Evolutionary conservation across 2,888 invertebrate species (phyloP).

Genomic region (Watsonalla binaria): DNA sequence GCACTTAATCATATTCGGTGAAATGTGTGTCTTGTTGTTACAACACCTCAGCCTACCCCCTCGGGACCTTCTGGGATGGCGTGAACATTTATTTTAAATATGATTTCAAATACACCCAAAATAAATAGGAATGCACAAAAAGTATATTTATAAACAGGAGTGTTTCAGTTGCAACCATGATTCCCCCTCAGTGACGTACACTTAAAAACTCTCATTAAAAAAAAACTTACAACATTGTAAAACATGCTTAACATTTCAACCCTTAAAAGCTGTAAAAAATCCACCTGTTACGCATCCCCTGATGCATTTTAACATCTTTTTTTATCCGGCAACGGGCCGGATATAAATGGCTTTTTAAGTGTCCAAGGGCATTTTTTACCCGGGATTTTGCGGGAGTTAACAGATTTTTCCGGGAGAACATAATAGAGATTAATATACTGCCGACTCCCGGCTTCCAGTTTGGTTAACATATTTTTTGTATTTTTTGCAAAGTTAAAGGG

Average conservation of each 20-base stretch:
- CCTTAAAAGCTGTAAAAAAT: not conserved
- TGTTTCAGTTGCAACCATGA: too few relatives aligned
- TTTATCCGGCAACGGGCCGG: conserved; percentile 10
- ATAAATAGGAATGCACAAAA: too few relatives aligned
- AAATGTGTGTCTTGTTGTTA: too few relatives aligned
- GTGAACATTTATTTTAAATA: too few relatives aligned
- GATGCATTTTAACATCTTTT: conserved; percentile 11
- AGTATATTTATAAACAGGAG: too few relatives aligned
- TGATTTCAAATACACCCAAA: too few relatives aligned
- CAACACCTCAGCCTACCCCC: too few relatives aligned
- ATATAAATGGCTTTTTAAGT: conserved; percentile 34
- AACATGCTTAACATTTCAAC: not conserved
- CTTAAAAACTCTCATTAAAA: too few relatives aligned
- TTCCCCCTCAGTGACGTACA: too few relatives aligned
- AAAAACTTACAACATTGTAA: not conserved
- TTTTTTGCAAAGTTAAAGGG: conserved; percentile 28
- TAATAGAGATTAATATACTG: conserved; percentile 29
- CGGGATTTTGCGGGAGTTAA: conserved; percentile 8
- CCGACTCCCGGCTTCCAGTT: conserved; percentile 12
- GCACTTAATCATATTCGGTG: too few relatives aligned
- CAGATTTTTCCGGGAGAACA: conserved; percentile 10
- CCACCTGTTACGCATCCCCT: conserved; percentile 3
- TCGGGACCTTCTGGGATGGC: too few relatives aligned
- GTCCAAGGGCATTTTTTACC: conserved; percentile 15
- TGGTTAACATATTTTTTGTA: conserved; percentile 27